Evolutionary conservation across 35 echinoderm and acorn worm species (phyloP).

Genomic region (Heliocidaris tuberculata): DNA sequence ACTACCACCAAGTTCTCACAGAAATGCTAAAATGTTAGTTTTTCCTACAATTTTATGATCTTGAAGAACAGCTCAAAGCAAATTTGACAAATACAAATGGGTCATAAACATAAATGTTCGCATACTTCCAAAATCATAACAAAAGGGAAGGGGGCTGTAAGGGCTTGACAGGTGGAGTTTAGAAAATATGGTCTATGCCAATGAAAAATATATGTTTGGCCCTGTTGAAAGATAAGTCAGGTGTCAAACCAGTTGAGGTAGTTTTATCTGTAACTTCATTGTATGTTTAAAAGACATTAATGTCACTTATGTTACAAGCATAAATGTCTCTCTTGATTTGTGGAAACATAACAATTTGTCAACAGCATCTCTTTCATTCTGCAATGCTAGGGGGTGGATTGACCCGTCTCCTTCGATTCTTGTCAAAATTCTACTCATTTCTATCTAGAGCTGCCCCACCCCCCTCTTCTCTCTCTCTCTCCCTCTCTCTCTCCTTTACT

Average conservation of each 20-base stretch:
- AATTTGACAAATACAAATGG: neutral
- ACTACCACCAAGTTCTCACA: neutral
- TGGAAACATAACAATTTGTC: neutral
- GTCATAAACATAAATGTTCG: neutral
- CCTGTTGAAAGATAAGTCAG: neutral
- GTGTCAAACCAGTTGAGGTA: neutral
- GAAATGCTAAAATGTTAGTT: neutral
- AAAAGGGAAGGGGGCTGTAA: neutral
- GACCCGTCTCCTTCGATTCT: neutral
- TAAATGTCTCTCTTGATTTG: neutral
- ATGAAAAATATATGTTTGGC: neutral
- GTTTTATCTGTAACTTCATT: neutral
- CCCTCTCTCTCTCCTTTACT: neutral
- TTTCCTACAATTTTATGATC: conserved; percentile 6
- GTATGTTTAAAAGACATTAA: neutral
- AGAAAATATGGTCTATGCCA: neutral
- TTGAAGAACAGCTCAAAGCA: neutral
- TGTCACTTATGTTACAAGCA: neutral
- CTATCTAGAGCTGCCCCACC: neutral
- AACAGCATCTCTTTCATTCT: neutral
- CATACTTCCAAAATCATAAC: neutral
- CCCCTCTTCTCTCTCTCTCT: neutral
- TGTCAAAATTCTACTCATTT: neutral
- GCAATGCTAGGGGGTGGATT: neutral
- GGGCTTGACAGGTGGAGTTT: neutral